Evolutionary conservation across 2,888 invertebrate species (phyloP).

Genomic region (Chrysolina americana): DNA sequence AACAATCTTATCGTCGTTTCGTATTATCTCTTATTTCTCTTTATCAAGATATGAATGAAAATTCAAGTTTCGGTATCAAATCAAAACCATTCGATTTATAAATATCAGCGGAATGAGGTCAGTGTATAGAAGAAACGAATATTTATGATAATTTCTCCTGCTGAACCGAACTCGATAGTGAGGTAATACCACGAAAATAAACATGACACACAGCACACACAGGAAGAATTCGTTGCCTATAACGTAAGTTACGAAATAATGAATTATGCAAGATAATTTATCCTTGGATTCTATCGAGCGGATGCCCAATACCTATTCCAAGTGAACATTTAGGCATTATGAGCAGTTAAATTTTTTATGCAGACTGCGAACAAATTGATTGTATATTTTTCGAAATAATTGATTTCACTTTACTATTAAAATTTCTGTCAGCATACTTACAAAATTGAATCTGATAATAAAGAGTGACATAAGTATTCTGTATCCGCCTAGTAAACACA

Average conservation of each 20-base stretch:
- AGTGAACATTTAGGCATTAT: not conserved
- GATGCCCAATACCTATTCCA: not conserved
- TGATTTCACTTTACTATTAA: no score
- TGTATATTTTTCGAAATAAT: no score
- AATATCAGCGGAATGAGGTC: conserved; percentile 48
- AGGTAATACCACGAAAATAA: conserved; percentile 58
- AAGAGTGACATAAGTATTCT: no score
- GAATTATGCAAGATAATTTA: conserved; percentile 18
- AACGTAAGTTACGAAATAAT: conserved; percentile 20
- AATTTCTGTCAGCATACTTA: no score
- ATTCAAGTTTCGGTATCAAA: conserved; percentile 1
- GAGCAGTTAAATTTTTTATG: no score
- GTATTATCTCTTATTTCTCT: not conserved
- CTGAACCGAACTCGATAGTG: conserved; percentile 49
- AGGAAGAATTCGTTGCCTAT: conserved; percentile 37
- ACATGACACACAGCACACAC: conserved; percentile 51
- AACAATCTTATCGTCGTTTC: no score
- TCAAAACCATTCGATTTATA: conserved; percentile 34
- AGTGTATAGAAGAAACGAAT: conserved; percentile 38
- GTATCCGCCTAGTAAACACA: no score
- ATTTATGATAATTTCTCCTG: conserved; percentile 37
- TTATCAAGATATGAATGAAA: not conserved
- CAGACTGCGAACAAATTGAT: no score
- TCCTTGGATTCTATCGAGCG: not conserved
- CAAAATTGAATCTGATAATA: no score